These are phyloP conservation scores for Sycophila sp. DNA, from an alignment of 1,140 invertebrate genomes.

Conservation along the genomic window DNA sequence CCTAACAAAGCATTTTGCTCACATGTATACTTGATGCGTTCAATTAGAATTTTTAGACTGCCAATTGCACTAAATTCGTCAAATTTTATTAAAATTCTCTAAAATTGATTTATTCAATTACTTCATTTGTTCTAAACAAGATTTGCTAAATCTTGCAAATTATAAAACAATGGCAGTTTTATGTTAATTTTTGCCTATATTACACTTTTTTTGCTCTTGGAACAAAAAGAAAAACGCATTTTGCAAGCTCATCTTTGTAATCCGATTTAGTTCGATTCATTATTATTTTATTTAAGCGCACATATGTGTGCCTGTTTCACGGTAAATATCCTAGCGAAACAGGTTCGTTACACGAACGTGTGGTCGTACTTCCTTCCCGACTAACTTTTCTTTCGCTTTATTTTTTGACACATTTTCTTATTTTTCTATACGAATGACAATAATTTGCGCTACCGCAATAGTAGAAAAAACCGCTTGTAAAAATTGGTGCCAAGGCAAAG, in stretches of 20 bases:
- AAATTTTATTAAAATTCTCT: conserved; percentile 25
- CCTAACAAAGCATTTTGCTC: conserved; percentile 2
- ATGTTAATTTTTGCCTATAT: not conserved
- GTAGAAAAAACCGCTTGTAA: conserved; percentile 6
- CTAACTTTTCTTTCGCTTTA: not conserved
- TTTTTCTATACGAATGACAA: conserved; percentile 4
- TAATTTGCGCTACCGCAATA: not conserved
- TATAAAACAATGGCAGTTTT: conserved; percentile 5
- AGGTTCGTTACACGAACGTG: conserved; percentile 21
- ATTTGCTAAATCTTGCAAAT: not conserved
- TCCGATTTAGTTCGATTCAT: conserved; percentile 7
- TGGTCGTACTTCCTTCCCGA: not conserved
- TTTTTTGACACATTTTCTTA: conserved; percentile 1
- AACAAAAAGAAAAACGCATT: conserved; percentile 13
- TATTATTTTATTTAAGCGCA: not conserved
- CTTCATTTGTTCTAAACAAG: conserved; percentile 3
- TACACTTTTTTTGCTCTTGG: conserved; percentile 18
- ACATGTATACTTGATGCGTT: not conserved
- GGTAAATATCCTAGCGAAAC: not conserved
- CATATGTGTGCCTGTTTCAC: not conserved
- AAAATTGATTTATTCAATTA: conserved; percentile 4
- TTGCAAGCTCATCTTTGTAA: conserved; percentile 19
- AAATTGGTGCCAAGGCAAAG: conserved; percentile 22
- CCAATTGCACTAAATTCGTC: conserved; percentile 50
- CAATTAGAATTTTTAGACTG: conserved; percentile 31